Evolutionary conservation across 1,140 invertebrate genomes (phyloP), one percentile per base, ranked within the genome.

Genomic region (Macrostomum lignano): DNA sequence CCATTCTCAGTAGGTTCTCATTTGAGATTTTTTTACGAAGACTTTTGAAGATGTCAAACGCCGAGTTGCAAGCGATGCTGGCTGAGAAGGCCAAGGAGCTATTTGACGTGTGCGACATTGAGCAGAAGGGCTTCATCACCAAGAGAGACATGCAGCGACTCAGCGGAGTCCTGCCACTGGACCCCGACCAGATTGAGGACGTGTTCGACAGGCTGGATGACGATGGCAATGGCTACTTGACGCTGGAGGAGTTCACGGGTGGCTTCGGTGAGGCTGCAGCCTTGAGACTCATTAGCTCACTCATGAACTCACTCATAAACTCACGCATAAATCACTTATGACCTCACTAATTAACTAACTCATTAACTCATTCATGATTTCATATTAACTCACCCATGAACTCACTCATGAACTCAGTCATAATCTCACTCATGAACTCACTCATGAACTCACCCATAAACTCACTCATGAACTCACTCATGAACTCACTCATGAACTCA

Each of bases 201-300:
- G 63, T 66, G 21, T 67, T 66, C 41, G 61, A 66, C 36, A 57
- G 56, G 1, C 43, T 67, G 22, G 65, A 67, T 44, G 45, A 46
- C 7, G 55, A 65, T 31, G 44, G 49, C 23, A 63, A 65, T 41
- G 64, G 64, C 14, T 63, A 45, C 34, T 44, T 67, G 2, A 65
- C 63, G 0, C 35, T 65, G 7, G 50, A 65, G 19, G 63, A 67
- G 44, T 67, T 67, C 42, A 58, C 58, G 3, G 49, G 54, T 24
- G 64, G 63, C 22, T 65, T 66, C 44, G 62, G 64, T 64, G 40
- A 53, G 55, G 45, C 9, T 20, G 3, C n/a, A 37, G 3, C 17
- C 10, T 34, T 24, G 13, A 19, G n/a, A n/a, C n/a, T n/a, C n/a
- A n/a, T n/a, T n/a, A n/a, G n/a, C n/a, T n/a, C n/a, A n/a, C n/a